phyloP scores from a whole-genome alignment of 2,888 invertebrate genomes.

The Polymixis flavicincta region DNA sequence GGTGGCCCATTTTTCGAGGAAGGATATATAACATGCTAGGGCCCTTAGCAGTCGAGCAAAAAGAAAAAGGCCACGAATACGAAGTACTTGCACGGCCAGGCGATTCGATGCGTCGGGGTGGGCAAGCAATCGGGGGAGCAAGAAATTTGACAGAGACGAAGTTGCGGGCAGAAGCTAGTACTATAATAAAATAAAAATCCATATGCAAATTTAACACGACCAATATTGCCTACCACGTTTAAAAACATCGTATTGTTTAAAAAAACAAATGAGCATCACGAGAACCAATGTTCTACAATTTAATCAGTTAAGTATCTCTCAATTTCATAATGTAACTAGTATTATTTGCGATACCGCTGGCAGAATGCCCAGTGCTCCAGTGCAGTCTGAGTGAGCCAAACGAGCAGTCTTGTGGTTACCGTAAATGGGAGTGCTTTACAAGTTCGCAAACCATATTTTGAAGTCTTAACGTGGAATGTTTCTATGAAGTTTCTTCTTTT shows the following conservation, averaged over 20 bases:
- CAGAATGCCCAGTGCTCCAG: slow-evolving; percentile 39
- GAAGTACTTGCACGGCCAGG: too few relatives aligned
- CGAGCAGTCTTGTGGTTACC: slow-evolving; percentile 44
- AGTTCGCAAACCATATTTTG: slow-evolving; percentile 40
- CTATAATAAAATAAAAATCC: too few relatives aligned
- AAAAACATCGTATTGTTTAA: neutral
- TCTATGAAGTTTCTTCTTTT: slow-evolving; percentile 6
- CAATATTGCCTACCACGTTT: too few relatives aligned
- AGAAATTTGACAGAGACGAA: too few relatives aligned
- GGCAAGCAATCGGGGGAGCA: too few relatives aligned
- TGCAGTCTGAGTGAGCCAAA: slow-evolving; percentile 34
- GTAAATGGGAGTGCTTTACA: slow-evolving; percentile 51
- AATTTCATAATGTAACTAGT: slow-evolving; percentile 23
- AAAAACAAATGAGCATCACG: slow-evolving; percentile 8
- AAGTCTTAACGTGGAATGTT: slow-evolving; percentile 4
- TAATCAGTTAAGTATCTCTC: slow-evolving; percentile 42
- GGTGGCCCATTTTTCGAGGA: too few relatives aligned
- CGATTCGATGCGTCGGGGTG: too few relatives aligned
- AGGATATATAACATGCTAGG: too few relatives aligned
- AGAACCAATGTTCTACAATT: neutral
- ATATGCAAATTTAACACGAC: too few relatives aligned
- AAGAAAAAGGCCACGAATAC: too few relatives aligned
- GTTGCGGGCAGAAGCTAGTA: too few relatives aligned
- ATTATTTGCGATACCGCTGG: slow-evolving; percentile 45
- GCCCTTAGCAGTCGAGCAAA: too few relatives aligned